Evolutionary conservation across 1,140 invertebrate species (phyloP), one percentile per base, ranked within the genome.

Genomic region (Listronotus bonariensis): DNA sequence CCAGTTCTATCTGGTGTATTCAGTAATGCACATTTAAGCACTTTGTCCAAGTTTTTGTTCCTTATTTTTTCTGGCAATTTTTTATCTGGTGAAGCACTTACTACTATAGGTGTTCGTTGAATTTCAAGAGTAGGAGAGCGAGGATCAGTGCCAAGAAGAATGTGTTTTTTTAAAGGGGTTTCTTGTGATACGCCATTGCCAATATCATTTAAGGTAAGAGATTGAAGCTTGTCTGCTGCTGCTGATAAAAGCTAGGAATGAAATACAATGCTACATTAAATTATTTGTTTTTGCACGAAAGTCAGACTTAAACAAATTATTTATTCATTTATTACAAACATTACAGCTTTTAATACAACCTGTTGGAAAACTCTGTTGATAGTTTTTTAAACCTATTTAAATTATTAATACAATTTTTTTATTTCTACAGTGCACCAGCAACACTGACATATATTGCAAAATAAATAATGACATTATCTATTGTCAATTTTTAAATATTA

Each of bases 91-190:
- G 41, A 53, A 45, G 48, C 34, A 31, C 51, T 42, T 14, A 81
- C 74, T 40, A 82, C 74, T 18, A 82, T 81, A 1, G 81, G 81
- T 11, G 81, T 82, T 26, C 80, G 75, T 40, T 76, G 74, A 40
- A 82, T 76, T n/a, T 79, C 80, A 8, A 78, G 46, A 18, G 74
- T 78, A 3, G 81, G 80, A 1, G 81, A 82, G 1, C 81, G 75
- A 0, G 81, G 81, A 77, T 82, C 81, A n/a, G 73, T 58, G 36
- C 59, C 67, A 18, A 70, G 34, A 38, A 67, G 40, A 20, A 61
- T 45, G 32, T 69, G 66, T n/a, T 55, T 45, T n/a, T 53, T 57
- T 56, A 68, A 46, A 11, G 79, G 76, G 5, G 77, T 78, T 15
- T 79, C 74, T 38, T 77, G 71, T 14, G 73, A 67, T 3, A 43